Evolutionary conservation across 2,797 vertebrate species (phyloP), one percentile per base, ranked within the genome.

Genomic region (Falco cherrug): DNA sequence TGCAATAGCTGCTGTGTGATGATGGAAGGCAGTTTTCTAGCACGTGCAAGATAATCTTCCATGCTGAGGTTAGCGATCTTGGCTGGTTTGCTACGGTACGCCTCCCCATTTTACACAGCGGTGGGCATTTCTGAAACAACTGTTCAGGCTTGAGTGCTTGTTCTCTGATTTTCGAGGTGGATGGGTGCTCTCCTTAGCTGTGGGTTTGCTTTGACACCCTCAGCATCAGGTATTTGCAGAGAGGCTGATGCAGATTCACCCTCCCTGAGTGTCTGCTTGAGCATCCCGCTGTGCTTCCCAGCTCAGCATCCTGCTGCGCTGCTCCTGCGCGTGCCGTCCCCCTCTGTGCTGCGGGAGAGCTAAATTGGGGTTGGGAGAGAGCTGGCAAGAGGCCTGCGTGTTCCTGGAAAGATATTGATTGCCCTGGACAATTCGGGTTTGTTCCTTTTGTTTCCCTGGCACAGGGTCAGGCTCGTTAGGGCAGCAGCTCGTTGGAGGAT

Each of bases 381-480:
- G 73, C 69, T 97, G 90, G 91, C 88, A 51, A 63, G 78, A 78
- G 76, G 81, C 84, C 73, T 87, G 61, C 37, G 5, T 57, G 33
- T 96, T 96, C 86, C 88, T 95, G 88, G 95, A 97, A 92, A 79
- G 92, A 88, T 70, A 90, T 9, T 91, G 87, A 74, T 94, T 90
- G 87, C 78, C 53, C 87, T 80, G 91, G 91, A 85, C 84, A 93
- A 63, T 96, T 94, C 5, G 2, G 37, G 65, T 85, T 88, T 95
- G 82, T 89, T 90, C 60, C 86, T 87, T 89, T 94, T 95, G 90
- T 96, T 82, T 97, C 35, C 63, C 57, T 25, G 78, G 50, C 79
- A 71, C 14, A 10, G 47, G 87, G 81, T 87, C 4, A 5, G 87
- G 83, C 83, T 92, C 11, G 0, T 82, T 93, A 12, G 45, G 74